Evolutionary conservation across 2,113 vertebrate species (phyloP), one percentile per base, ranked within the genome.

Genomic region (Tenrec ecaudatus): DNA sequence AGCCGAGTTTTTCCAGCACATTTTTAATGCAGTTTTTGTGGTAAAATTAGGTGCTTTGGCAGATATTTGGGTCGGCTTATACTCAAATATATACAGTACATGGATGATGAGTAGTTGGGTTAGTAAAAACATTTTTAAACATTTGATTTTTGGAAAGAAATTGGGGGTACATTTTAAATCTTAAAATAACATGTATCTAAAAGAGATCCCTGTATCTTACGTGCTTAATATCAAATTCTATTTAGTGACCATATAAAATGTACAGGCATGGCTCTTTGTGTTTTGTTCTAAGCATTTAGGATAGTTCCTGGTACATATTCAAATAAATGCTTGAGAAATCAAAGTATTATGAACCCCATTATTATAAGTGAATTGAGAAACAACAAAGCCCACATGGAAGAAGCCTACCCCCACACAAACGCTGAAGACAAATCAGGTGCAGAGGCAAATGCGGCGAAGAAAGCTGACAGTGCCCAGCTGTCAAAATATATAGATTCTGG

Each of bases 141-240:
- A 83, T 62, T 82, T n/a, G 73, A 19, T 84, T 94, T 92, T 53
- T 88, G 78, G 1, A 80, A 94, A 86, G 47, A 86, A 94, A 87
- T 40, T 68, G 19, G 69, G 60, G 62, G 23, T 64, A 1, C 3
- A 91, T 25, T 17, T 83, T 80, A 86, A 19, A 89, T 69, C 57
- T 89, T 88, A 69, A 31, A 62, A 68, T 75, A 27, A 64, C 68
- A 57, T 68, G 23, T 9, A 91, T 40, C 29, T 31, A 47, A 53
- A 83, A 89, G 62, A 82, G 20, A 95, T 62, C 7, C 11, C 38
- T 90, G 16, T 77, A 27, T 40, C 81, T n/a, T 76, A 89, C 62
- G 60, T 92, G 58, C 64, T 77, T 60, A 83, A 57, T 71, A 53
- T 31, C 20, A 82, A 53, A 22, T 85, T 94, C 66, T 85, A 88